These are phyloP conservation scores for Pangasius mekongensis DNA, from an alignment of 2,797 vertebrate genomes.

Conservation along the genomic window DNA sequence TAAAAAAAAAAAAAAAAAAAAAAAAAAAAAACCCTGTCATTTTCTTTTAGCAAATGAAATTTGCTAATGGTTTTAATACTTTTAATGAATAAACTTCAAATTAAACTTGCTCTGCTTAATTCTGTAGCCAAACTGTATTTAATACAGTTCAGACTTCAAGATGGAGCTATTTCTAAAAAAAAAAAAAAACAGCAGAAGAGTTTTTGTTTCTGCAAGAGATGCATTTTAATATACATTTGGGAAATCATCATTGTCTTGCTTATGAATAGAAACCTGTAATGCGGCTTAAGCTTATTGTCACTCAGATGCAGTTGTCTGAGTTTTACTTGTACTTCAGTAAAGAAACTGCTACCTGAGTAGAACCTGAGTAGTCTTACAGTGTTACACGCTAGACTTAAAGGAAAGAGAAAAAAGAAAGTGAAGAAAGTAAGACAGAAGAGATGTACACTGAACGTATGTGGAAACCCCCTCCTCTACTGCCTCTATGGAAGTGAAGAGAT, in stretches of 20 bases:
- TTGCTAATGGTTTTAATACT: not conserved
- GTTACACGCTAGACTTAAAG: slow-evolving; percentile 32
- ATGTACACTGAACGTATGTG: slow-evolving; percentile 23
- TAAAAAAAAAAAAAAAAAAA: not conserved
- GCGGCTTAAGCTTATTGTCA: too few relatives aligned
- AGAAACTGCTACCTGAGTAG: not conserved
- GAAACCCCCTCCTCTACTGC: slow-evolving; percentile 52
- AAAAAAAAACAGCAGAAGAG: not conserved
- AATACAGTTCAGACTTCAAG: not conserved
- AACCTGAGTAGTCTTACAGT: not conserved
- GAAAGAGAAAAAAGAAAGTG: slow-evolving; percentile 34
- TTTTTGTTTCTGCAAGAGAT: not conserved
- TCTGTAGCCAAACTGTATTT: not conserved
- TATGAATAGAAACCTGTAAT: not conserved
- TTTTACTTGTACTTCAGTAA: not conserved
- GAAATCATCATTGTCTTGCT: not conserved
- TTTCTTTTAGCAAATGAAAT: not conserved
- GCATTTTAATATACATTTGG: not conserved
- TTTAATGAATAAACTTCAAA: not conserved
- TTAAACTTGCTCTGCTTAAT: not conserved
- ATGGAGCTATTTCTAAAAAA: not conserved
- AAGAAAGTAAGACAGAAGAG: slow-evolving; percentile 19
- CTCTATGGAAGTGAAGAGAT: slow-evolving; percentile 11
- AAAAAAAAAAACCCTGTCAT: not conserved
- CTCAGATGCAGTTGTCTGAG: not conserved